phyloP scores from a whole-genome alignment of 92 coral and sea anemone genomes.

The Desmophyllum pertusum region DNA sequence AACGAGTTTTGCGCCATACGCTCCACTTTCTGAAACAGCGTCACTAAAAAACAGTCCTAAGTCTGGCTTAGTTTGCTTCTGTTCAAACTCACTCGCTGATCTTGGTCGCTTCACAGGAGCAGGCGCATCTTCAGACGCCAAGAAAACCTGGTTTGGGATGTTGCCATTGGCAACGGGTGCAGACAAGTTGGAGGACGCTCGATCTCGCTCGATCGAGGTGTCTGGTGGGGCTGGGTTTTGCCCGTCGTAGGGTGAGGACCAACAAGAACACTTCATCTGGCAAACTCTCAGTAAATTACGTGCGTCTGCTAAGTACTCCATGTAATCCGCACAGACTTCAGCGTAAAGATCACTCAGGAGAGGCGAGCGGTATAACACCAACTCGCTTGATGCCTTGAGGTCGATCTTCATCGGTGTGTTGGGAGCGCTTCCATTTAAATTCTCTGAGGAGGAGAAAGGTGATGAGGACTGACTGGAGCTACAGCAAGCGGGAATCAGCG shows the following conservation, averaged over 20 bases:
- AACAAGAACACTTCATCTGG: conserved; percentile 86
- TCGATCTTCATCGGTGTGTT: conserved; percentile 76
- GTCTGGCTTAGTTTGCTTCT: conserved; percentile 50
- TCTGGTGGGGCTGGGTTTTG: conserved; percentile 74
- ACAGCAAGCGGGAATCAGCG: conserved; percentile 92
- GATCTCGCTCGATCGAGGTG: conserved; percentile 45
- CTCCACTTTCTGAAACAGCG: conserved; percentile 89
- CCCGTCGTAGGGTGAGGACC: conserved; percentile 94
- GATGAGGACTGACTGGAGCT: conserved; percentile 58
- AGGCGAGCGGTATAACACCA: conserved; percentile 69
- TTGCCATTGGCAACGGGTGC: conserved; percentile 47
- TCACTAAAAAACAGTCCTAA: conserved; percentile 82
- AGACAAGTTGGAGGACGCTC: conserved; percentile 31
- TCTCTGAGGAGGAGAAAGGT: conserved; percentile 73
- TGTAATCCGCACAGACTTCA: conserved; percentile 78
- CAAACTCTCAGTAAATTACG: conserved; percentile 81
- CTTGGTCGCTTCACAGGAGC: conserved; percentile 52
- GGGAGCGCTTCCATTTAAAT: conserved; percentile 50
- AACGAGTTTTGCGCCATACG: conserved; percentile 94
- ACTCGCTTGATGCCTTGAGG: conserved; percentile 70
- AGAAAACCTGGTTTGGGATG: conserved; percentile 29
- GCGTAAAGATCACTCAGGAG: conserved; percentile 41
- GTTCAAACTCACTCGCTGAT: conserved; percentile 67
- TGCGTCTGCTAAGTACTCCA: conserved; percentile 92
- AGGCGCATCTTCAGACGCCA: background rate